A percentile compares a stretch with the other conserved stretches of the same genome.
Conservation (phyloP, 1,140 invertebrate genomes). For the Caenorhabditis tropicalis region DNA sequence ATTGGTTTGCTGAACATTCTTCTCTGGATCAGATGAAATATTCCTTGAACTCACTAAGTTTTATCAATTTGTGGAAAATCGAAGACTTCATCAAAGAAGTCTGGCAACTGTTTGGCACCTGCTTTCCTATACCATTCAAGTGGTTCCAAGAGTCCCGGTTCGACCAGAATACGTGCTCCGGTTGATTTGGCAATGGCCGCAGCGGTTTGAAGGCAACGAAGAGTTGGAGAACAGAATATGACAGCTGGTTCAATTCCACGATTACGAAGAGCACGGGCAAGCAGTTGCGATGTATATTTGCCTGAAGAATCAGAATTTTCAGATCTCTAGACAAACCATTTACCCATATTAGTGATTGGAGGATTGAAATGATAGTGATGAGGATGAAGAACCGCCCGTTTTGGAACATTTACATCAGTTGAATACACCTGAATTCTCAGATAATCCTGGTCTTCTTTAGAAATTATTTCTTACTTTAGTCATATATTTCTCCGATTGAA, state of each 20-base stretch:
- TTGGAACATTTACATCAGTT: slow-evolving; percentile 89
- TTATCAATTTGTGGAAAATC: slow-evolving; percentile 20
- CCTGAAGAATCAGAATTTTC: slow-evolving; percentile 61
- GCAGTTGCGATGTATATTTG: slow-evolving; percentile 47
- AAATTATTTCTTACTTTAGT: slow-evolving; percentile 73
- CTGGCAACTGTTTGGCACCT: neutral
- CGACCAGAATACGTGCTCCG: slow-evolving; percentile 78
- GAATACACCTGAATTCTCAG: slow-evolving; percentile 63
- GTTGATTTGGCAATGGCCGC: slow-evolving; percentile 76
- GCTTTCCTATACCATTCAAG: slow-evolving; percentile 81
- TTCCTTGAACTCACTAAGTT: neutral
- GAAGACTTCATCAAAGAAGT: neutral
- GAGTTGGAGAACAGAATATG: slow-evolving; percentile 84
- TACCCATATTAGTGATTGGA: slow-evolving; percentile 83
- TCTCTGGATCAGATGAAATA: neutral
- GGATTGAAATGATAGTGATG: slow-evolving; percentile 79
- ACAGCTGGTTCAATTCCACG: slow-evolving; percentile 75
- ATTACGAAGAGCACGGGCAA: slow-evolving; percentile 47
- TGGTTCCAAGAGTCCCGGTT: slow-evolving; percentile 90
- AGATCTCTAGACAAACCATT: slow-evolving; percentile 73
- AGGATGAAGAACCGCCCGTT: slow-evolving; percentile 74
- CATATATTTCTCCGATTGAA: slow-evolving; percentile 53
- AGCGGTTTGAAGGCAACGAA: slow-evolving; percentile 89
- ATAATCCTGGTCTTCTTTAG: slow-evolving; percentile 69
- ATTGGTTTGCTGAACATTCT: slow-evolving; percentile 18